Base-by-base conservation (phyloP, 2,888 invertebrate genomes). In the Nipponacmea schrenckii region DNA sequence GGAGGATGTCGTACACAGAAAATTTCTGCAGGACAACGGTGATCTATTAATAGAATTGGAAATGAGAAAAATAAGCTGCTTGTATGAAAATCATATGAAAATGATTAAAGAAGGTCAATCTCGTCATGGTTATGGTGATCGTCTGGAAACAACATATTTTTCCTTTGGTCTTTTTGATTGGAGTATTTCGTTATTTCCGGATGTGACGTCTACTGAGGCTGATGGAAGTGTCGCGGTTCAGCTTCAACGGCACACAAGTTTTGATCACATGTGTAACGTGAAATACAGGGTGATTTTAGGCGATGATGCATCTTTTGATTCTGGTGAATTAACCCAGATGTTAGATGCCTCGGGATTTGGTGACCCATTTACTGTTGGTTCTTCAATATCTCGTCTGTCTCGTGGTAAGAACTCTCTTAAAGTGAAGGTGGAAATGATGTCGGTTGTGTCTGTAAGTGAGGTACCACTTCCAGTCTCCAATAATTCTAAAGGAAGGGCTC, bases 121-220 rank as follows among this genome's bases (percentile, higher is more conserved):
- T 15, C 71, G 77, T 46, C 80, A 80, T 50, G 74, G 80, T 26
- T 77, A 80, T 62, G 81, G 79, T 62, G 82, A 80, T 27, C 86
- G 84, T 69, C 85, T 92, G 69, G 93, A 93, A 84, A 92, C 92
- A 2, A 90, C 91, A n/a, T 93, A 92, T 83, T 94, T 95, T 87
- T 92, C 93, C 0, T 95, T 94, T 86, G 94, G 94, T 12, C 93
- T 94, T 44, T 94, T 94, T 87, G 94, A 95, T 85, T 95, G 95
- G 95, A 94, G 93, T 82, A 90, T 94, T 4, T 84, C 84, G 8
- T 79, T 90, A 44, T 86, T 84, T 72, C 85, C 86, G 0, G 76
- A 77, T 67, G 82, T 81, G 15, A 83, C 79, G 68, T 86, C 86
- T 4, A 84, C 84, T 24, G 80, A 81, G 15, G 71, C 80, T 0